These are phyloP conservation scores for Drosophila pachea DNA, from an alignment of 1,140 invertebrate genomes.

Conservation along the genomic window DNA sequence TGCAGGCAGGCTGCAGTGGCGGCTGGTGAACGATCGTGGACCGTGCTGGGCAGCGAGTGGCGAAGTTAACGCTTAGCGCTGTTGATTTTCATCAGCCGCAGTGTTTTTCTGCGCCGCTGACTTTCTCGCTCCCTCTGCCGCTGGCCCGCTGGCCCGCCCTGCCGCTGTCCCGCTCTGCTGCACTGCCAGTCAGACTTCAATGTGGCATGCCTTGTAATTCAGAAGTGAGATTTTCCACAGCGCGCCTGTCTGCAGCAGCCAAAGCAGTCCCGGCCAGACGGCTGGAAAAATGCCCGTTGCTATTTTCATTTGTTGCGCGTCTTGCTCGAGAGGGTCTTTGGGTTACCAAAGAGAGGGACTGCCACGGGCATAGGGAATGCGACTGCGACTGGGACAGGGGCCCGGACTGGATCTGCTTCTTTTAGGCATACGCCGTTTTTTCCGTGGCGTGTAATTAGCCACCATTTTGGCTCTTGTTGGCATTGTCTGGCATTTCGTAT, in stretches of 20 bases:
- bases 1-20: neutral
- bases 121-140: conserved; percentile 17
- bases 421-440: conserved; percentile 33
- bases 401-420: conserved; percentile 6
- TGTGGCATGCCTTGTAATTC: conserved; percentile 70
- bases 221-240: conserved; percentile 78
- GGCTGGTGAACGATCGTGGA: conserved; percentile 13
- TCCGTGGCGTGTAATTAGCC: conserved; percentile 67
- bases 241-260: conserved; percentile 57
- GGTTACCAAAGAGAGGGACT: conserved; percentile 2
- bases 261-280: conserved; percentile 12
- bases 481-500: conserved; percentile 63
- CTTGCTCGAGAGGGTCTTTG: conserved; percentile 21
- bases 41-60: conserved; percentile 55
- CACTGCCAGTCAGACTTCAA: conserved; percentile 43
- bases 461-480: conserved; percentile 54
- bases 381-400: conserved; percentile 2
- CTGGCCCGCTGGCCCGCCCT: conserved; percentile 10
- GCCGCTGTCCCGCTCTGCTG: conserved; percentile 1
- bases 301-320: conserved; percentile 67
- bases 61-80: conserved; percentile 77
- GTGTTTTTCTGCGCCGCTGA: conserved; percentile 74
- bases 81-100: conserved; percentile 78
- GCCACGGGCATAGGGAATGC: neutral
- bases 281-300: conserved; percentile 69